phyloP scores from a whole-genome alignment of 2,797 vertebrate species.

The Atherinosoma microstoma region DNA sequence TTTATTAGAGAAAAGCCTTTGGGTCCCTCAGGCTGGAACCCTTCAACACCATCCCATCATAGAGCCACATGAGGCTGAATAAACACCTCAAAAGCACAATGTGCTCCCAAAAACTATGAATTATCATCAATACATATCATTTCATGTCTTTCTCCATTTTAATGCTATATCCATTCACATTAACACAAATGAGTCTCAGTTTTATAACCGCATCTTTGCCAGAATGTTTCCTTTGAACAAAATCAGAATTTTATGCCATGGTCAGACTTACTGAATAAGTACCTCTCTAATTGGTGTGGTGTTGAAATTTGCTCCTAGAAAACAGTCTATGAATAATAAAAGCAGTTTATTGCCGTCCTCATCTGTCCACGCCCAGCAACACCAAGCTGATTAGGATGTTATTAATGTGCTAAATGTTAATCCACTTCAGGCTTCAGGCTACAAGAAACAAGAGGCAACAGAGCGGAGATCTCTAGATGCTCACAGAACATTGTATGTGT shows the following conservation, averaged over 20 bases:
- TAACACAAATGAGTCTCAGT: not conserved
- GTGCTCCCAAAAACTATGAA: not conserved
- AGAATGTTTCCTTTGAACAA: not conserved
- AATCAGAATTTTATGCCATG: not conserved
- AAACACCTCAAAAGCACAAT: not conserved
- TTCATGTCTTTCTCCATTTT: not conserved
- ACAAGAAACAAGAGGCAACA: slow-evolving; percentile 39
- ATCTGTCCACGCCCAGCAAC: slow-evolving; percentile 74
- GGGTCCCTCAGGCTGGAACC: slow-evolving; percentile 59
- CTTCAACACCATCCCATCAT: slow-evolving; percentile 69
- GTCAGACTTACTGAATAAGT: slow-evolving; percentile 6
- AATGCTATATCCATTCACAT: no score
- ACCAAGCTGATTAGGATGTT: slow-evolving; percentile 57
- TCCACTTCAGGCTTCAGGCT: slow-evolving; percentile 53
- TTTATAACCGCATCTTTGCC: not conserved
- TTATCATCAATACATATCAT: not conserved
- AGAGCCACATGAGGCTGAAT: slow-evolving; percentile 21
- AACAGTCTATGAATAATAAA: slow-evolving; percentile 67
- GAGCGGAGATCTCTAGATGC: slow-evolving; percentile 30
- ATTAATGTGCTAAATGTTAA: slow-evolving; percentile 52
- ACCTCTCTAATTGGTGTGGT: slow-evolving; percentile 68
- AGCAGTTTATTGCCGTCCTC: slow-evolving; percentile 38
- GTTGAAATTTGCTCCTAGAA: slow-evolving; percentile 62
- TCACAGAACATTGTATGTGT: slow-evolving; percentile 12
- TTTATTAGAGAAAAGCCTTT: slow-evolving; percentile 57